Evolutionary conservation across 2,797 vertebrate species (phyloP), one percentile per base, ranked within the genome.

Genomic region (Intellagama lesueurii): DNA sequence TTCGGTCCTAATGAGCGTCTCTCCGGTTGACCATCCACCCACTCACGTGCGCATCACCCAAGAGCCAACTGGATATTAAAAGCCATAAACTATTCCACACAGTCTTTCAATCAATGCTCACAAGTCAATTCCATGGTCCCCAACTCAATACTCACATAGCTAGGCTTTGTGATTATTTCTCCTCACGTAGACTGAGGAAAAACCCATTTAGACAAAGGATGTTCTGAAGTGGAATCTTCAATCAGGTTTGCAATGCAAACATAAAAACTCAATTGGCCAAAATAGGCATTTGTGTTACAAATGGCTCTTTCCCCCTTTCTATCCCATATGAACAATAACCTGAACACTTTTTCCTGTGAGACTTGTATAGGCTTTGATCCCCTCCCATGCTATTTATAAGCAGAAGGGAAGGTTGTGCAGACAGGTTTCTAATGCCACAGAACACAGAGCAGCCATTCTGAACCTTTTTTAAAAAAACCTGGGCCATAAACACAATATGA

Each of bases 101-200:
- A 52, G 88, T 70, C 64, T 35, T 52, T 73, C 73, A 86, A 81
- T 68, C 69, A 81, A 76, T 81, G 88, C 78, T 89, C 70, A 81
- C 78, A 86, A 81, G 80, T 87, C 83, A 75, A 75, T 85, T 60
- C 40, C 56, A 49, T 73, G 70, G 68, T 85, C 83, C 56, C 47
- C 35, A 81, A 80, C 70, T 89, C 88, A 89, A 81, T 86, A 80
- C 75, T 86, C 88, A 75, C 64, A 19, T 87, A 75, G 77, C 8
- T 76, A 66, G 64, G 66, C 66, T 88, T 70, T 77, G 81, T 77
- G 75, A 77, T 79, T 88, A 83, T 78, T 84, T 70, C 75, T 88
- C 32, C 28, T 81, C 78, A 76, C 30, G 66, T 66, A 86, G 75
- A 78, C 17, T 35, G 81, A 69, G 28, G 32, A 66, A 49, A 81